Base-by-base conservation (phyloP, 2,797 vertebrate species). In the Ctenopoma multispine region DNA sequence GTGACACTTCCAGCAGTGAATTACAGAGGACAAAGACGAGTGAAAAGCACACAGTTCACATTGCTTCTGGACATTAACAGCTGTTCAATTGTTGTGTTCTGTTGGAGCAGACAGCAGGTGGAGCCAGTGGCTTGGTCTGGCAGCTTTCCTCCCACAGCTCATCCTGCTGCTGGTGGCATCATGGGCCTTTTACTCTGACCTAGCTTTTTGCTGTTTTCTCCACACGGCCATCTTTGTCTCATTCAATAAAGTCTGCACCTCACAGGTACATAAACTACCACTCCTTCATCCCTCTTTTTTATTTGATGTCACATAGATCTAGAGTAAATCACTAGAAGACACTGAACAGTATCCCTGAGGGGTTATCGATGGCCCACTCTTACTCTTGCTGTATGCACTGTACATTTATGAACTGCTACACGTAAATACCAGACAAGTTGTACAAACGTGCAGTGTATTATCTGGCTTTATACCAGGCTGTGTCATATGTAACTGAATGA, bases 211-310 rank as follows among this genome's bases (percentile, higher is more conserved):
- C 82, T 99, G 96, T 80, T 99, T 99, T 83, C 90, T 99, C 2
- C 95, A 98, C 69, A 99, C 97, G 0, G 89, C 94, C 44, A 88
- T 98, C 63, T 98, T 99, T 63, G 97, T 99, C 67, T 96, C 94
- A 66, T 99, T 99, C 87, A 99, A 99, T 94, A 99, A 99, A 95
- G 97, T 99, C 11, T 99, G 97, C 93, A 99, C 97, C 0, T 99
- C 98, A 17, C 98, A 96, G 95, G 95, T 96, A 85, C 24, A 0
- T 6, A 36, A 72, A 54, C 21, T 23, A 27, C 4, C 21, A 64
- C 7, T 34, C 34, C 34, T 10, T 34, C 34, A 10, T 6, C 34
- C 6, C 9, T 10, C 6, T 34, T 34, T 34, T 34, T 34, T 24
- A 24, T 24, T 24, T 24, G 24, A 2, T 24, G 24, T 24, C 24